A percentile compares a stretch with the other conserved stretches of the same genome.
Evolutionary conservation across 2,797 vertebrate species (phyloP).

Genomic region (Glossophaga mutica): DNA sequence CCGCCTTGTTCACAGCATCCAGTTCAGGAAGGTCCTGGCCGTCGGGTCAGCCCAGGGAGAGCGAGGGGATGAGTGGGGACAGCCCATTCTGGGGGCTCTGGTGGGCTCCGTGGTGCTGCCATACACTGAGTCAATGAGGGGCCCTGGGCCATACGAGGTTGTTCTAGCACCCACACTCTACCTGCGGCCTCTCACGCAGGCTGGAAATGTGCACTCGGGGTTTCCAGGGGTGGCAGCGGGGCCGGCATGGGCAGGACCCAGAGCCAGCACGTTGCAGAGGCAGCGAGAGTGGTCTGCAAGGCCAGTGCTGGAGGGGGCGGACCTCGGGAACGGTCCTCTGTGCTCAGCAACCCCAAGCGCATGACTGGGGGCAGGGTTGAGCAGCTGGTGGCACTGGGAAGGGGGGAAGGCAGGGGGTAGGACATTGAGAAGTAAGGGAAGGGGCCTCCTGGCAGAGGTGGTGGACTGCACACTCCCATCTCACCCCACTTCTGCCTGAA

Average conservation of each 20-base stretch:
- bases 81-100: background rate
- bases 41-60: background rate
- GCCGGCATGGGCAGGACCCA: background rate
- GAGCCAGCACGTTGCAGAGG: background rate
- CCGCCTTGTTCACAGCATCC: background rate
- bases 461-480: background rate
- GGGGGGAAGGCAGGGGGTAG: background rate
- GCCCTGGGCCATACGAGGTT: background rate
- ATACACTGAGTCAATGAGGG: background rate
- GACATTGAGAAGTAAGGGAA: background rate
- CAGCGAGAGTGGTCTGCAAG: background rate
- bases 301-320: too few species aligned
- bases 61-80: background rate
- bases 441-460: background rate
- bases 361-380: background rate
- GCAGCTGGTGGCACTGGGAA: too few species aligned
- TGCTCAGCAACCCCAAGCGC: background rate
- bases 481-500: background rate
- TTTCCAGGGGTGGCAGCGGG: background rate
- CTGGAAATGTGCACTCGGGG: rapidly evolving
- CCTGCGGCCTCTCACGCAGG: background rate
- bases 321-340: background rate
- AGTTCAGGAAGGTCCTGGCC: background rate
- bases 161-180: background rate
- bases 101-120: too few species aligned